Evolutionary conservation across 30 jellyfish, hydroid and myxozoan genomes (phyloP).

Genomic region (Clytia hemisphaerica): DNA sequence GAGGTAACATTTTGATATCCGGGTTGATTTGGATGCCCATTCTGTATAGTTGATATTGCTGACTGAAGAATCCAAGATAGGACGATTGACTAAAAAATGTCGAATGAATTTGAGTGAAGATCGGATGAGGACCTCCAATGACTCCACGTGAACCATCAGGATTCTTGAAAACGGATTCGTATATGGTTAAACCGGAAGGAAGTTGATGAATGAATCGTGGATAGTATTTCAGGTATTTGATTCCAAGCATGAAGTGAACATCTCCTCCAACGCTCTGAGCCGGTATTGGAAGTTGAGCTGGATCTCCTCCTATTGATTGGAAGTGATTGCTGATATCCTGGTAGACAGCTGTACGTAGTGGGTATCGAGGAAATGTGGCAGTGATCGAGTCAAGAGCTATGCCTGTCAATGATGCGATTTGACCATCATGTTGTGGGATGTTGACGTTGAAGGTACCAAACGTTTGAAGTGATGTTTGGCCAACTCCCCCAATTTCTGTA

Average conservation of each 20-base stretch:
- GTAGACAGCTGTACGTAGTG: not conserved
- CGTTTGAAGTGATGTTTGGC: conserved; percentile 8
- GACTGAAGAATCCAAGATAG: not conserved
- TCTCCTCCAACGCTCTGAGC: conserved; percentile 21
- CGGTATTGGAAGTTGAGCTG: not conserved
- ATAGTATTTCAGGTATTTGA: conserved; percentile 12
- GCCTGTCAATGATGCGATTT: conserved; percentile 10
- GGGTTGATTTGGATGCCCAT: not conserved
- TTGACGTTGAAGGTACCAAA: conserved; percentile 3
- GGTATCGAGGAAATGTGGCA: conserved; percentile 6
- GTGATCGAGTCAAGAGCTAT: conserved; percentile 21
- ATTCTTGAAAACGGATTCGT: not conserved
- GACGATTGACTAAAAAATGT: too few relatives aligned
- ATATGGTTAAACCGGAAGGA: conserved; percentile 9
- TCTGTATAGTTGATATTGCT: not conserved
- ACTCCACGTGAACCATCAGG: conserved; percentile 6
- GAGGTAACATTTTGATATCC: too few relatives aligned
- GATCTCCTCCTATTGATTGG: not conserved
- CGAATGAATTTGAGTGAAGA: conserved; percentile 4
- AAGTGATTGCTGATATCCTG: not conserved
- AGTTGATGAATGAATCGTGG: not conserved
- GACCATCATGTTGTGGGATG: not conserved
- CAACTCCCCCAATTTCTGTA: conserved; percentile 14
- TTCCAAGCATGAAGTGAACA: conserved; percentile 13
- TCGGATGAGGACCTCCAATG: conserved; percentile 27